phyloP scores from a whole-genome alignment of 2,888 invertebrate genomes.

The Drosophila nr. perissopoda region DNA sequence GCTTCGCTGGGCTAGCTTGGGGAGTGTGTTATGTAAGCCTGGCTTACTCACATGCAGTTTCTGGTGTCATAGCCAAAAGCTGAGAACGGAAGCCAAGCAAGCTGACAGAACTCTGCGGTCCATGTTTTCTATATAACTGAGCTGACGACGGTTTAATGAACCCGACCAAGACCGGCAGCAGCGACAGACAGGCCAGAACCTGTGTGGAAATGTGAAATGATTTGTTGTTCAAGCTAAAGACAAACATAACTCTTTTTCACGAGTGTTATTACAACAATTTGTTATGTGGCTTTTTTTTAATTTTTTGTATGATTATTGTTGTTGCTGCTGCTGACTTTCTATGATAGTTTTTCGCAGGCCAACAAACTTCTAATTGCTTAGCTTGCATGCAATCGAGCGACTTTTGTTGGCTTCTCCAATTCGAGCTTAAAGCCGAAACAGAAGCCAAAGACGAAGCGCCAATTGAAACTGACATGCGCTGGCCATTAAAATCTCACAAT shows the following conservation, averaged over 20 bases:
- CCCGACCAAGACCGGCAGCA: constrained; percentile 36
- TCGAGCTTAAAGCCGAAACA: neutral
- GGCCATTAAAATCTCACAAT: constrained; percentile 54
- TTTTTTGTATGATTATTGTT: constrained; percentile 7
- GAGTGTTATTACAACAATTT: constrained; percentile 71
- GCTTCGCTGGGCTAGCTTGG: constrained; percentile 41
- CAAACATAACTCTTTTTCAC: constrained; percentile 61
- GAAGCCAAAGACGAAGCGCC: constrained; percentile 11
- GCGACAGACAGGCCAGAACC: neutral
- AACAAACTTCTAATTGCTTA: constrained; percentile 75
- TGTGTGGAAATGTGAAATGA: constrained; percentile 67
- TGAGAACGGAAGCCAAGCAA: constrained; percentile 73
- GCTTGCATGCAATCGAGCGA: constrained; percentile 63
- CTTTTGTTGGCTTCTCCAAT: constrained; percentile 26
- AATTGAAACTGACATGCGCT: constrained; percentile 53
- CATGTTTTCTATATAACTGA: constrained; percentile 24
- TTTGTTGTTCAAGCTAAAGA: constrained; percentile 67
- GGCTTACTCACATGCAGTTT: constrained; percentile 35
- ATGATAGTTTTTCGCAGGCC: constrained; percentile 56
- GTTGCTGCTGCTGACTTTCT: constrained; percentile 18
- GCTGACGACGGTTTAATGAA: constrained; percentile 79
- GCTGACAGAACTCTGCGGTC: constrained; percentile 34
- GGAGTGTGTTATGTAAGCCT: constrained; percentile 44
- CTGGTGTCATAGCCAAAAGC: constrained; percentile 60
- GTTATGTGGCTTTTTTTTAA: constrained; percentile 43